Conservation (phyloP, 2,888 invertebrate species). For the Agrochola lychnidis region DNA sequence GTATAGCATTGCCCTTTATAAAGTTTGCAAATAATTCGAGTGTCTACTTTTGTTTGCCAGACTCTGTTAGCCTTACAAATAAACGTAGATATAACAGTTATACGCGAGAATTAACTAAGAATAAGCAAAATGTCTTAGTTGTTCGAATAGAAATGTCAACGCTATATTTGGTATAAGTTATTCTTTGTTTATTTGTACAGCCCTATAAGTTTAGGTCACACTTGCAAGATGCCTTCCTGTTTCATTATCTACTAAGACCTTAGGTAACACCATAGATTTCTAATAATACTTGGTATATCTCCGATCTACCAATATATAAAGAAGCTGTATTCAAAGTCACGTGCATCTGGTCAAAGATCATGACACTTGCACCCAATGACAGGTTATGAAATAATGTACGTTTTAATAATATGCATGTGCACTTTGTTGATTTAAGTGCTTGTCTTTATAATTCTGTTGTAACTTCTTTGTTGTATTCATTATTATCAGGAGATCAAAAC, state of each 20-base stretch:
- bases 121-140: too few relatives aligned
- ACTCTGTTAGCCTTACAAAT: too few relatives aligned
- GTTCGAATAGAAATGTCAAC: too few relatives aligned
- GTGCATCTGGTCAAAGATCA: constrained; percentile 43
- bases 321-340: constrained; percentile 49
- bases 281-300: constrained; percentile 15
- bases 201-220: not conserved
- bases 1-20: too few relatives aligned
- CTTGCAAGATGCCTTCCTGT: not conserved
- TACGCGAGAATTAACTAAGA: too few relatives aligned
- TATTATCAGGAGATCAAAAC: not conserved
- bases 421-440: constrained; percentile 37
- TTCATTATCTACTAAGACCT: not conserved
- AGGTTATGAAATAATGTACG: constrained; percentile 48
- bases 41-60: too few relatives aligned
- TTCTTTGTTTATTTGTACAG: too few relatives aligned
- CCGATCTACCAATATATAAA: constrained; percentile 13
- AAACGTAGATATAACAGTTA: too few relatives aligned
- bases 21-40: too few relatives aligned
- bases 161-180: too few relatives aligned
- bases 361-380: constrained; percentile 35
- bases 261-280: constrained; percentile 7
- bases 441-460: constrained; percentile 19
- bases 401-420: constrained; percentile 31
- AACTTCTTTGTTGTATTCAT: constrained; percentile 13